phyloP scores from a whole-genome alignment of 2,888 invertebrate genomes.

The Dastarcus helophoroides region DNA sequence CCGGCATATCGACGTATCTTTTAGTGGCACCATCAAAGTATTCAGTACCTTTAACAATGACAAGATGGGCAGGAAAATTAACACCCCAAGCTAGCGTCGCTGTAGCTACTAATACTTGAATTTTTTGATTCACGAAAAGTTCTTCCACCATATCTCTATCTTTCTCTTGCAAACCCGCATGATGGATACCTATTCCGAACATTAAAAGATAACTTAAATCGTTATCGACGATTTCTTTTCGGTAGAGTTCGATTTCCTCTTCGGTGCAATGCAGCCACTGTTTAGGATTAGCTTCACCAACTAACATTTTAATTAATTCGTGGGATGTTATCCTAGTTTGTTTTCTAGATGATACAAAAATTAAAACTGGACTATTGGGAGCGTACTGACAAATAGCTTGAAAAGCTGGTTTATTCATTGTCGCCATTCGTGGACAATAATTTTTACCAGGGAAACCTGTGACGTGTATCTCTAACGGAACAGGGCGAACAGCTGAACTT shows the following conservation, averaged over 20 bases:
- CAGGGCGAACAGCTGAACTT: slow-evolving; percentile 93
- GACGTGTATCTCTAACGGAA: slow-evolving; percentile 77
- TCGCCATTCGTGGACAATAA: slow-evolving; percentile 98
- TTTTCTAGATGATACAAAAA: slow-evolving; percentile 92
- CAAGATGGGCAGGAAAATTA: slow-evolving; percentile 95
- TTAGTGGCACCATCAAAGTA: slow-evolving; percentile 95
- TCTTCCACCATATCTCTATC: slow-evolving; percentile 89
- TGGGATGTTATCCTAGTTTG: slow-evolving; percentile 95
- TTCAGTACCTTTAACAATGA: slow-evolving; percentile 93
- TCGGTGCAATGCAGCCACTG: slow-evolving; percentile 89
- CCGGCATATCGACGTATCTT: slow-evolving; percentile 98
- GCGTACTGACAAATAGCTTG: slow-evolving; percentile 91
- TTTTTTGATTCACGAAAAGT: slow-evolving; percentile 87
- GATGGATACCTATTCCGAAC: slow-evolving; percentile 98
- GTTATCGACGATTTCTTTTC: slow-evolving; percentile 62
- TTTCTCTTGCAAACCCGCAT: slow-evolving; percentile 89
- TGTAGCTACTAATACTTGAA: slow-evolving; percentile 92
- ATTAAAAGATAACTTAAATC: slow-evolving; percentile 88
- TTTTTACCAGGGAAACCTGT: slow-evolving; percentile 95
- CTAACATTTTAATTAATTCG: slow-evolving; percentile 83
- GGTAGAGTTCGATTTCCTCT: slow-evolving; percentile 69
- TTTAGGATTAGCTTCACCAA: slow-evolving; percentile 85
- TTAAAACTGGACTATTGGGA: slow-evolving; percentile 78
- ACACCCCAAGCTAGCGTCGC: slow-evolving; percentile 99
- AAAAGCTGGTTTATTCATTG: slow-evolving; percentile 98